phyloP scores from a whole-genome alignment of 2,888 invertebrate genomes.

The Petrophora chlorosata region DNA sequence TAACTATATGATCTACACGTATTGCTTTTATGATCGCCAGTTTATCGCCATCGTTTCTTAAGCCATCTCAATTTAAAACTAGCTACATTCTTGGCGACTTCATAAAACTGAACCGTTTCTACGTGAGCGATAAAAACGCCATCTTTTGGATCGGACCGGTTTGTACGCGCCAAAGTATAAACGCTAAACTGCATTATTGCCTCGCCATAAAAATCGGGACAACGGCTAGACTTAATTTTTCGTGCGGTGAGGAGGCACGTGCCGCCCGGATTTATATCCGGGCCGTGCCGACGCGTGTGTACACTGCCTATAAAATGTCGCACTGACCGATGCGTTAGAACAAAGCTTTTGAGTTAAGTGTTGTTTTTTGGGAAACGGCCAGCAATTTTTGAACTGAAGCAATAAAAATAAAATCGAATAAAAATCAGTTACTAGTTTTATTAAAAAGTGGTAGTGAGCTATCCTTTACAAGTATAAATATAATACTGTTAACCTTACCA shows the following conservation, averaged over 20 bases:
- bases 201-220: conserved; percentile 55
- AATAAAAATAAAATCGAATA: neutral
- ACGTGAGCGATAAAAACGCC: conserved; percentile 39
- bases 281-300: conserved; percentile 45
- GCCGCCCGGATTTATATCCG: conserved; percentile 60
- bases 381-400: neutral
- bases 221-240: conserved; percentile 64
- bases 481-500: conserved; percentile 18
- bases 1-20: too few species aligned
- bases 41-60: neutral
- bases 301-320: conserved; percentile 53
- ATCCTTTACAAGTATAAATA: too few species aligned
- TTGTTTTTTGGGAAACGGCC: conserved; percentile 13
- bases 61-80: conserved; percentile 5
- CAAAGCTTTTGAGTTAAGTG: conserved; percentile 29
- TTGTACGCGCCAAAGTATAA: conserved; percentile 50
- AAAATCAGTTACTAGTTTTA: neutral
- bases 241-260: conserved; percentile 58
- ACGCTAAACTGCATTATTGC: conserved; percentile 56
- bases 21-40: neutral
- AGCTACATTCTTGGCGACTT: conserved; percentile 24
- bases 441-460: too few species aligned
- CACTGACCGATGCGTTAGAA: conserved; percentile 38
- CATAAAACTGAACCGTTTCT: conserved; percentile 30
- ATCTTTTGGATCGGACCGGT: conserved; percentile 31